Conservation (phyloP, 2,888 invertebrate genomes). For the Lypha dubia region DNA sequence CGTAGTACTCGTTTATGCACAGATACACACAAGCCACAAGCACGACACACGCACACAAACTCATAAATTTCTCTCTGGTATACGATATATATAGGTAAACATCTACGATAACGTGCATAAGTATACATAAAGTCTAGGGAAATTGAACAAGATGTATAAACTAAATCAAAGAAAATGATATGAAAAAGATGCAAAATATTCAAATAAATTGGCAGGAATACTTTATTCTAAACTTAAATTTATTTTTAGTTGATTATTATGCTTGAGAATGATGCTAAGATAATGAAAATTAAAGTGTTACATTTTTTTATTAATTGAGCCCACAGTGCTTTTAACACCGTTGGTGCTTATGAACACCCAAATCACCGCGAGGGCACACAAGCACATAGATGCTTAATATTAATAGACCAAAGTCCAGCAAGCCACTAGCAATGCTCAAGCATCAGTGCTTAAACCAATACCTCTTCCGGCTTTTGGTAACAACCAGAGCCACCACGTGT, state of each 20-base stretch:
- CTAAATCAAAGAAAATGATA: slow-evolving; percentile 30
- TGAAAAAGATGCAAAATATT: neutral
- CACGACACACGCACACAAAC: neutral
- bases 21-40: neutral
- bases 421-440: too few relatives aligned
- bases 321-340: too few relatives aligned
- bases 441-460: too few relatives aligned
- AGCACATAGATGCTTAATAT: too few relatives aligned
- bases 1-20: neutral
- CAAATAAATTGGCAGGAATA: neutral
- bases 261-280: too few relatives aligned
- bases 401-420: too few relatives aligned
- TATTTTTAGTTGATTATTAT: neutral
- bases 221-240: neutral
- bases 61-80: neutral
- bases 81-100: neutral
- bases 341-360: too few relatives aligned
- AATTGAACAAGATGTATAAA: slow-evolving; percentile 25
- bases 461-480: too few relatives aligned
- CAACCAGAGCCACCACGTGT: too few relatives aligned
- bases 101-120: neutral
- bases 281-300: too few relatives aligned
- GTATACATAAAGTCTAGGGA: slow-evolving; percentile 23
- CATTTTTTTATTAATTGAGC: too few relatives aligned
- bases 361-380: too few relatives aligned